Evolutionary conservation across 2,888 invertebrate genomes (phyloP), one percentile per base, ranked within the genome.

Genomic region (Noctua comes): DNA sequence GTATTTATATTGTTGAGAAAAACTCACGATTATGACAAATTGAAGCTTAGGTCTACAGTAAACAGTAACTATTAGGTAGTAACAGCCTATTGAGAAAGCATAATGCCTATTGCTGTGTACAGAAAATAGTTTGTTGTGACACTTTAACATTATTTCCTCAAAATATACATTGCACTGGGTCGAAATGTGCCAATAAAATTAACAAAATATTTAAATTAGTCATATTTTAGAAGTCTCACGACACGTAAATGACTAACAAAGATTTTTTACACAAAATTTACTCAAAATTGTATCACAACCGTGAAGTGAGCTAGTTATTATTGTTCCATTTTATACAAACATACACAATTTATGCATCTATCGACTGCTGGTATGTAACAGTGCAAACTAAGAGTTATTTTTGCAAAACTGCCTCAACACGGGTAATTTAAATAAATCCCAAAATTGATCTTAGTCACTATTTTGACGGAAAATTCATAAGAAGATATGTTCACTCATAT

Each of bases 1-100:
- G 91, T 91, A 91, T 90, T 90, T 73, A 74, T 76, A 57, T 70
- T 68, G 46, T 74, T 48, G 73, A 66, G 68, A 76, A 48, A 76
- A 59, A 79, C 62, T 54, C 36, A 76, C n/a, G 79, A 79, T 72
- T 72, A 69, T 76, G 78, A 68, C 62, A 57, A 73, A 70, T 54
- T 66, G 43, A 48, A 75, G n/a, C 51, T 36, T 73, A 73, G 5
- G 18, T 72, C 48, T 72, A 83, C 16, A 68, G 16, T 36, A 46
- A 75, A n/a, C n/a, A n/a, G n/a, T n/a, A n/a, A 76, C 18, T 76
- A 69, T 84, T 65, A n/a, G n/a, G n/a, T n/a, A 75, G 68, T 79
- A 71, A 80, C 51, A 76, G 64, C 68, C 31, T 68, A 57, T 54
- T 68, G 16, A 24, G 54, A 54, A 73, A 57, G 18, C n/a, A 48